These are phyloP conservation scores for Rhinoptilus africanus DNA, from an alignment of 2,113 vertebrate genomes.

Conservation along the genomic window DNA sequence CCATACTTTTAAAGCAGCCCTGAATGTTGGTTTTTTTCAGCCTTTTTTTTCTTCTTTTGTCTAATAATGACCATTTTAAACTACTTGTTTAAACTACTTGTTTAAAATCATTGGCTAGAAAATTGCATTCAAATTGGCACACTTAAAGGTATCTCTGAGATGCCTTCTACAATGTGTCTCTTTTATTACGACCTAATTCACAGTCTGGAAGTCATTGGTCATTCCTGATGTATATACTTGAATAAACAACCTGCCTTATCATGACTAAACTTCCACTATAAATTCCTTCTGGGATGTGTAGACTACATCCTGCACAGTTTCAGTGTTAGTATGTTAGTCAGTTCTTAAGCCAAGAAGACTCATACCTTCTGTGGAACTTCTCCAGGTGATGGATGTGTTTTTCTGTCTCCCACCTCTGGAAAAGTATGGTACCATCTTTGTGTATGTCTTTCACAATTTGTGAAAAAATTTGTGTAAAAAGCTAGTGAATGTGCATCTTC, in stretches of 20 bases:
- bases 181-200: not conserved
- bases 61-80: not conserved
- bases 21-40: not conserved
- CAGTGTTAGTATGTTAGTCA: not conserved
- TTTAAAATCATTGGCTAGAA: not conserved
- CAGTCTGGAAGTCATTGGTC: not conserved
- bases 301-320: not conserved
- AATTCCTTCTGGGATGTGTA: not conserved
- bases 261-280: not conserved
- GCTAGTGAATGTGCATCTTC: not conserved
- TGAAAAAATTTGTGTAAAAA: not conserved
- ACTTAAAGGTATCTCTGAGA: not conserved
- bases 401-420: not conserved
- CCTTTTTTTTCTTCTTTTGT: not conserved
- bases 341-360: not conserved
- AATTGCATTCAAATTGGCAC: not conserved
- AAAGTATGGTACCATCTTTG: not conserved
- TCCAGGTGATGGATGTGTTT: not conserved
- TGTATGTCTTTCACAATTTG: not conserved
- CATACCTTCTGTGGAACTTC: not conserved
- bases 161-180: accelerated
- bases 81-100: not conserved
- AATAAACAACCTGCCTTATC: not conserved
- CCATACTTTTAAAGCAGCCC: not conserved
- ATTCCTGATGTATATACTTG: not conserved